Conservation (phyloP, 2,888 invertebrate species). For the Branchinecta sandiegonensis region DNA sequence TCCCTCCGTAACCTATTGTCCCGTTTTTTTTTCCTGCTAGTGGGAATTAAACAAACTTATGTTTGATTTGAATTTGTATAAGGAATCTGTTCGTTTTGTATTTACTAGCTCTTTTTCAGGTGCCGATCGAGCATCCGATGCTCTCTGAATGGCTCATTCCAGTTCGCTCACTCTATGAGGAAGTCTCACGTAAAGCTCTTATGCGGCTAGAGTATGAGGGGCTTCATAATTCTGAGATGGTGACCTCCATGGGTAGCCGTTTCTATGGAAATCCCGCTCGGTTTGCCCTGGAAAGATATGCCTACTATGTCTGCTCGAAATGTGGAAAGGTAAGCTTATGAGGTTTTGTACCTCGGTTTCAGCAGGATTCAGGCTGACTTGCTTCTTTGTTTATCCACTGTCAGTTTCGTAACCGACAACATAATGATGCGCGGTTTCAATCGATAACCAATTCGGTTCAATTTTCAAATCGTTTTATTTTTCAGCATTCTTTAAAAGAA, state of each 20-base stretch:
- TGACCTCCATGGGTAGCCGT: conserved; percentile 47
- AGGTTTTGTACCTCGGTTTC: no score
- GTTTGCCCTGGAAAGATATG: conserved; percentile 93
- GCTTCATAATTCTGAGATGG: conserved; percentile 54
- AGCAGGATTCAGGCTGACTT: no score
- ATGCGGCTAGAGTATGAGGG: conserved; percentile 96
- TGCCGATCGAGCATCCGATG: conserved; percentile 66
- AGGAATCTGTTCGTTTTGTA: no score
- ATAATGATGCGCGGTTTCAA: no score
- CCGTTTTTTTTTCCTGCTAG: no score
- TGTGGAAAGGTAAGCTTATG: conserved; percentile 44
- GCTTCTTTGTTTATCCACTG: no score
- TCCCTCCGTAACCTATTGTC: no score
- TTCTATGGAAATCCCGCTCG: conserved; percentile 64
- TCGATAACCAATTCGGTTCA: no score
- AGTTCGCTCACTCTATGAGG: conserved; percentile 64
- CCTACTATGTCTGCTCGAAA: conserved; percentile 93
- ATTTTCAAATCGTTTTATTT: no score
- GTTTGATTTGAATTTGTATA: not conserved
- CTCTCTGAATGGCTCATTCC: conserved; percentile 62
- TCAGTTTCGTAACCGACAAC: no score
- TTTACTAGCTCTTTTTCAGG: conserved; percentile 36
- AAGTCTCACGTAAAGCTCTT: conserved; percentile 79
- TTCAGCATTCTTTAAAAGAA: no score
- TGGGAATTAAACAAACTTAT: not conserved